A percentile compares a stretch with the other conserved stretches of the same genome.
These are phyloP conservation scores for Isurus oxyrinchus DNA, from an alignment of 2,113 vertebrate species.

Conservation along the genomic window DNA sequence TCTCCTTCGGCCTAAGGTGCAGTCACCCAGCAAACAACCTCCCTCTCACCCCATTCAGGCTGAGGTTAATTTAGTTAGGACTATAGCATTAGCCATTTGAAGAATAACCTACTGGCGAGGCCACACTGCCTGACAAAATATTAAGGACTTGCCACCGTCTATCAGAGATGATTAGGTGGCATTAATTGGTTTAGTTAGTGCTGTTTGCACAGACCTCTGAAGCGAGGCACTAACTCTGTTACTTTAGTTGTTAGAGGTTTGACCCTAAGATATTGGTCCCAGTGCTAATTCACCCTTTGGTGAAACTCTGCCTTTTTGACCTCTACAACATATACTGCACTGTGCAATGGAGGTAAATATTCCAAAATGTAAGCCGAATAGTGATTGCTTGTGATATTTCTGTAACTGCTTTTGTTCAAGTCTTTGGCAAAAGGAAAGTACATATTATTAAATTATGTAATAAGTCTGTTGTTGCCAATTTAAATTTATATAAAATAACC, in stretches of 20 bases:
- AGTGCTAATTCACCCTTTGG: conserved; percentile 71
- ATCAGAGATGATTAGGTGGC: conserved; percentile 78
- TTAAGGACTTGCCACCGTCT: conserved; percentile 73
- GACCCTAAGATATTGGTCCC: conserved; percentile 62
- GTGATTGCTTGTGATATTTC: not conserved
- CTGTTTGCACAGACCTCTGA: conserved; percentile 55
- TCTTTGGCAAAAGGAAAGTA: not conserved
- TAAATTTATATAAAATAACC: not conserved
- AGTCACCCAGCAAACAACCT: conserved; percentile 73
- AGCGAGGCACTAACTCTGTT: conserved; percentile 78
- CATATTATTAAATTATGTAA: not conserved
- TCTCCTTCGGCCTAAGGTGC: conserved; percentile 64
- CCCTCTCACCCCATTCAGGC: conserved; percentile 61
- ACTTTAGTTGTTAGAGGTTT: conserved; percentile 65
- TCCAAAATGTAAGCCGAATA: not conserved
- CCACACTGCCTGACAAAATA: conserved; percentile 62
- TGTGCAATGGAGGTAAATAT: conserved; percentile 14
- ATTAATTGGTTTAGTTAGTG: conserved; percentile 74
- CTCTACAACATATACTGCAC: conserved; percentile 47
- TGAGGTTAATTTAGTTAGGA: conserved; percentile 84
- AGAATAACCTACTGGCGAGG: conserved; percentile 66
- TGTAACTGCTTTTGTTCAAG: not conserved
- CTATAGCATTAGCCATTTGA: conserved; percentile 71
- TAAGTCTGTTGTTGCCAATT: not conserved
- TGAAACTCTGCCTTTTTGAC: conserved; percentile 87